phyloP scores from a whole-genome alignment of 2,888 invertebrate genomes.

The Isotomurus palustris region DNA sequence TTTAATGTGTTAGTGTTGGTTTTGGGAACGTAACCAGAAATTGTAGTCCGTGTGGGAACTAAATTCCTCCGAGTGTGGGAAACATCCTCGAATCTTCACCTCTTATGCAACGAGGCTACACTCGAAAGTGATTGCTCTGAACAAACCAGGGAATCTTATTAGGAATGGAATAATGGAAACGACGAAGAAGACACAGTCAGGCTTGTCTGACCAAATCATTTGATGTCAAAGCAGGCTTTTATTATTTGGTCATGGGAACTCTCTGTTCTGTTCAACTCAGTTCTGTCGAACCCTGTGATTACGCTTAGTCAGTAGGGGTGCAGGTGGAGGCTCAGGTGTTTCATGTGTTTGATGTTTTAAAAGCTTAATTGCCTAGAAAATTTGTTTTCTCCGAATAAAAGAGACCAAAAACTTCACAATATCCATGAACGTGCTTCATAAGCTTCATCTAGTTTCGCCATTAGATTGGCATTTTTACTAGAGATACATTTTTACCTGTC shows the following conservation, averaged over 20 bases:
- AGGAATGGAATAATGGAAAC: neutral
- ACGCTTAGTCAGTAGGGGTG: neutral
- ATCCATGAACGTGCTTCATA: too few relatives aligned
- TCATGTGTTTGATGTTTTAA: neutral
- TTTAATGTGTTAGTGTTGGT: neutral
- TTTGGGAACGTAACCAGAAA: conserved; percentile 14
- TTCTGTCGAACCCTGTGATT: too few relatives aligned
- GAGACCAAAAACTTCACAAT: neutral
- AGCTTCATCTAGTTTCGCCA: neutral
- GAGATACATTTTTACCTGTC: too few relatives aligned
- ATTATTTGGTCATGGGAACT: conserved; percentile 14
- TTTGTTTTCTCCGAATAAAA: neutral
- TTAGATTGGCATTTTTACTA: neutral
- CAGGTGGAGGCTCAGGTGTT: neutral
- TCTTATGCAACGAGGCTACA: neutral
- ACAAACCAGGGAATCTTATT: neutral
- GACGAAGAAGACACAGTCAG: neutral
- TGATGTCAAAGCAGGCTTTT: conserved; percentile 11
- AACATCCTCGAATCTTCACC: conserved; percentile 1
- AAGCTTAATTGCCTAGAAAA: neutral
- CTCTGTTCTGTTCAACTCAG: neutral
- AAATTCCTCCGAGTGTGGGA: conserved; percentile 40
- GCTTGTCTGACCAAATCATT: conserved; percentile 3
- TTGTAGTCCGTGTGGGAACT: conserved; percentile 33
- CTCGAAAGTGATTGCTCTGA: too few relatives aligned